phyloP scores from a whole-genome alignment of 2,113 vertebrate genomes.

The Illadopsis cleaveri region DNA sequence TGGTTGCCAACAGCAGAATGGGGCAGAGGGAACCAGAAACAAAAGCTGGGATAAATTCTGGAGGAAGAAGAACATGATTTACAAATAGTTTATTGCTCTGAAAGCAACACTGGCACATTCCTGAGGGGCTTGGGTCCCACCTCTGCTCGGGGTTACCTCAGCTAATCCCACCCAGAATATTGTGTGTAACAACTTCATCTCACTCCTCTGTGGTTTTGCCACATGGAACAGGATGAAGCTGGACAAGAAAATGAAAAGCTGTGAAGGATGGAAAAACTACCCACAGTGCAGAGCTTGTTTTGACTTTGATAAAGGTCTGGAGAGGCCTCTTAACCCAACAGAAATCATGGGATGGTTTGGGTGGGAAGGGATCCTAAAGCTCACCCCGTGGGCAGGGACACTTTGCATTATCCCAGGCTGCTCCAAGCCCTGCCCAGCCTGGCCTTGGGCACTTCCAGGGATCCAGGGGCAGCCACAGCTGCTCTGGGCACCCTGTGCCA shows the following conservation, averaged over 20 bases:
- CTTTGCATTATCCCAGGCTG: fast-evolving
- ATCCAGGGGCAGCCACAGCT: neutral
- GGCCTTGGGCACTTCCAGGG: neutral
- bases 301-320: neutral
- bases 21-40: neutral
- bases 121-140: neutral
- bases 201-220: neutral
- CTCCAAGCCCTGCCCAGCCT: fast-evolving
- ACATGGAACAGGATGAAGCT: neutral
- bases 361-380: neutral
- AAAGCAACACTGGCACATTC: neutral
- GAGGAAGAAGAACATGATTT: neutral
- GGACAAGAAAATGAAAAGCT: neutral
- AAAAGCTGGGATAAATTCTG: neutral
- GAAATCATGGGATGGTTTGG: neutral
- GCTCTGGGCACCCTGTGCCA: neutral
- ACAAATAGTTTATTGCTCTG: neutral
- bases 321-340: neutral
- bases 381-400: neutral
- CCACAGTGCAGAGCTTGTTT: neutral
- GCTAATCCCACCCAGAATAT: neutral
- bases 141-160: fast-evolving
- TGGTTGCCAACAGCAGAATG: neutral
- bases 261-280: neutral
- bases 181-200: fast-evolving